Percentiles rank a stretch among this genome's conserved stretches.
Conservation (phyloP, 2,797 vertebrate genomes). For the Podarcis siculus region DNA sequence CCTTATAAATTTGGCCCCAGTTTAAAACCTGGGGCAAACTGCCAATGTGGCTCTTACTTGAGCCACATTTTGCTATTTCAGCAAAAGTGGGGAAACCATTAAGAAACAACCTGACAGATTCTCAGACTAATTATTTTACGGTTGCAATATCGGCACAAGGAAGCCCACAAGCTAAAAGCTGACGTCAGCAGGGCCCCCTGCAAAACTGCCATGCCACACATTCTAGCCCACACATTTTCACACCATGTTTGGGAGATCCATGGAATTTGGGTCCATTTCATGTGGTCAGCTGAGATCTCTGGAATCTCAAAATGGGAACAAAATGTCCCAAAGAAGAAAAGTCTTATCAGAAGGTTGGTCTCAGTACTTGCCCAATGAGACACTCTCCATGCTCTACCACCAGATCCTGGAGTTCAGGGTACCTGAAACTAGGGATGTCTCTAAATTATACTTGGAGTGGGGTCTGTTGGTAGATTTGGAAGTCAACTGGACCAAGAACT, state of each 20-base stretch:
- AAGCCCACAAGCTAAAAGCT: not conserved
- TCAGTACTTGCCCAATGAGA: not conserved
- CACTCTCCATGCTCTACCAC: not conserved
- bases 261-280: not conserved
- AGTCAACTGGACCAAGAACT: slow-evolving; percentile 38
- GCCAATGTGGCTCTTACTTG: not conserved
- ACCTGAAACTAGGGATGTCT: not conserved
- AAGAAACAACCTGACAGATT: not conserved
- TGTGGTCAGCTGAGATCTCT: not conserved
- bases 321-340: no score
- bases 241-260: not conserved
- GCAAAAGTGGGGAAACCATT: not conserved
- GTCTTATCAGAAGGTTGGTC: not conserved
- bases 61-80: slow-evolving; percentile 7
- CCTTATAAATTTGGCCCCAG: fast-evolving
- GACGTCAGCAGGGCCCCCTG: not conserved
- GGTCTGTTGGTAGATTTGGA: not conserved
- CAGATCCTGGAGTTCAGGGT: not conserved
- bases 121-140: not conserved
- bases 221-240: not conserved
- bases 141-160: not conserved
- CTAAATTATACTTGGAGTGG: not conserved
- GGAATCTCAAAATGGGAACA: not conserved
- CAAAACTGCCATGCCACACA: not conserved
- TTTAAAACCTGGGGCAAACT: not conserved